These are phyloP conservation scores for Actinia equina DNA, from an alignment of 64 coral and sea anemone species.

Conservation along the genomic window DNA sequence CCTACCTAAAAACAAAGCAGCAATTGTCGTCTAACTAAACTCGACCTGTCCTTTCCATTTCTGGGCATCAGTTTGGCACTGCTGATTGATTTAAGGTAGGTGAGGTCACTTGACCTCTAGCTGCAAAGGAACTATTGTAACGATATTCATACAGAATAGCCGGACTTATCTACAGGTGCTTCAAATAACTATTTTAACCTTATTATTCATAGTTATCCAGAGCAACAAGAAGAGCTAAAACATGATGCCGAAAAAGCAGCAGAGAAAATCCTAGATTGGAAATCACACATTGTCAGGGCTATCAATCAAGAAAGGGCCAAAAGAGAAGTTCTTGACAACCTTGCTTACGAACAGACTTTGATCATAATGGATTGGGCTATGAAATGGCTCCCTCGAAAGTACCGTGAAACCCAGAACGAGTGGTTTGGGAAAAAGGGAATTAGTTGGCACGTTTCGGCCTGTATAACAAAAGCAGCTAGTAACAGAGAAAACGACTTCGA, in stretches of 20 bases:
- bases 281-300: background rate
- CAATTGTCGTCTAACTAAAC: too few species aligned
- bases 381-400: background rate
- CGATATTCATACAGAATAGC: too few species aligned
- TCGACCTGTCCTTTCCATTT: too few species aligned
- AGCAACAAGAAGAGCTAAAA: background rate
- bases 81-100: too few species aligned
- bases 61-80: too few species aligned
- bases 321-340: background rate
- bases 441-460: conserved; percentile 14
- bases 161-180: background rate
- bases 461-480: background rate
- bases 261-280: background rate
- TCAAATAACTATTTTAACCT: background rate
- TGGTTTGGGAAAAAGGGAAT: conserved; percentile 29
- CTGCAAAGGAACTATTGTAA: too few species aligned
- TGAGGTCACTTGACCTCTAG: too few species aligned
- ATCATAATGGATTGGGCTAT: conserved; percentile 9
- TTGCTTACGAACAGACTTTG: background rate
- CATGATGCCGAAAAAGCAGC: background rate
- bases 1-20: too few species aligned
- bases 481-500: background rate
- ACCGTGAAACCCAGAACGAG: background rate
- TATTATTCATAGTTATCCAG: background rate
- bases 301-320: conserved; percentile 10